Base-by-base conservation (phyloP, 2,888 invertebrate species). In the Diplazon laetatorius region DNA sequence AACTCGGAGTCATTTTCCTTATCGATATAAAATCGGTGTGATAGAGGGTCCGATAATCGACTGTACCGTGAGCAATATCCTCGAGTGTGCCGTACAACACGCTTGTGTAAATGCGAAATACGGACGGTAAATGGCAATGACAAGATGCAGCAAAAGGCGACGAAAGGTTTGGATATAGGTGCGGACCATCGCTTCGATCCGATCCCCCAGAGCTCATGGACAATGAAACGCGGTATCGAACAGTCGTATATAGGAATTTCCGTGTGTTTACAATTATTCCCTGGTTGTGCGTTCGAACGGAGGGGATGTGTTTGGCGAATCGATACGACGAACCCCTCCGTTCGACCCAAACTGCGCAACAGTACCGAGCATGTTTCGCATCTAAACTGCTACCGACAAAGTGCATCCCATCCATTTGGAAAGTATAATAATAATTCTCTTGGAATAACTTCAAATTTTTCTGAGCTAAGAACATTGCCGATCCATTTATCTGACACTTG, bases 151-250 rank as follows among this genome's bases (percentile, higher is more conserved):
- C 14, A 16, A n/a, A n/a, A 46, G 22, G 22, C 10, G 42, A 22
- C 42, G 18, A 5, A 10, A 3, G 6, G 66, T 12, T 39, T n/a
- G n/a, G 35, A n/a, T 8, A 8, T 22, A 22, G 20, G 16, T 52
- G 39, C 52, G 66, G 66, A n/a, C n/a, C 59, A 37, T 50, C 22
- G 48, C 70, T 70, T 70, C 60, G 70, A 70, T 70, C 59, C 22
- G 50, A 65, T 65, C 35, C 35, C 20, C 35, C n/a, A 20, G 62
- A 59, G 20, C 48, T n/a, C 48, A 35, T 16, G n/a, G 37, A 70
- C 39, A 60, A 66, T 39, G 14, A 14, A 20, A 37, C n/a, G 37
- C 25, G 39, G 37, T 8, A 35, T 50, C 50, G n/a, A 52, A 39
- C 39, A n/a, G 37, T 14, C 14, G 20, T 14, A 48, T 48, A 39